phyloP scores from a whole-genome alignment of 2,113 vertebrate species.

The Marmota monax region DNA sequence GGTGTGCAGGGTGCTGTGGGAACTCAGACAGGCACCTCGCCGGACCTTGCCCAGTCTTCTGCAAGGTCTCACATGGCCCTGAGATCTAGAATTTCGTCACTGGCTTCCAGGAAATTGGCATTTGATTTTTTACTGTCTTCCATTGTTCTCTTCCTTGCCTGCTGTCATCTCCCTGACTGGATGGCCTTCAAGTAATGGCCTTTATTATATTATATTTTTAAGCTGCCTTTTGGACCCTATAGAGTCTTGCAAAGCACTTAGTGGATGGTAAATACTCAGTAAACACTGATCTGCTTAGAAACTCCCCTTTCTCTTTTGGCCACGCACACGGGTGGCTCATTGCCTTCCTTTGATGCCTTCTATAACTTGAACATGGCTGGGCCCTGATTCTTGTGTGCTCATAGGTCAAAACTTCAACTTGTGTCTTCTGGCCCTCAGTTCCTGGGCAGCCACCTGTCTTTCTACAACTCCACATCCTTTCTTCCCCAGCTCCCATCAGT shows the following conservation, averaged over 20 bases:
- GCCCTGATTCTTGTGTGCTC: neutral
- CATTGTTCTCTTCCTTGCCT: constrained; percentile 13
- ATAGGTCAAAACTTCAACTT: neutral
- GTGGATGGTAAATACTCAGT: neutral
- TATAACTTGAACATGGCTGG: neutral
- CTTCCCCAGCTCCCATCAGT: neutral
- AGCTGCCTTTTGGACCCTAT: neutral
- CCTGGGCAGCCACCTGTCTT: neutral
- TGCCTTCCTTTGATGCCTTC: neutral
- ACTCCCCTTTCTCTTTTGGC: neutral
- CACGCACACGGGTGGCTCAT: neutral
- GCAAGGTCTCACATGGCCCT: neutral
- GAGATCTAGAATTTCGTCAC: neutral
- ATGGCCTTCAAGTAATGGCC: neutral
- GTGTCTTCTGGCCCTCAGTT: neutral
- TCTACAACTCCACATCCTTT: constrained; percentile 6
- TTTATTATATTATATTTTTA: constrained; percentile 52
- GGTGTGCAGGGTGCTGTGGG: no score
- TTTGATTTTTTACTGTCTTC: neutral
- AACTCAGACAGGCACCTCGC: rapidly evolving
- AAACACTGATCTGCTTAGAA: neutral
- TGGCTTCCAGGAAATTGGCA: neutral
- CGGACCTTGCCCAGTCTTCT: neutral
- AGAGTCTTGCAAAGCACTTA: neutral
- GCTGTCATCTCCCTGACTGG: neutral